Evolutionary conservation across 1,140 invertebrate genomes (phyloP).

Genomic region (Ruditapes philippinarum): DNA sequence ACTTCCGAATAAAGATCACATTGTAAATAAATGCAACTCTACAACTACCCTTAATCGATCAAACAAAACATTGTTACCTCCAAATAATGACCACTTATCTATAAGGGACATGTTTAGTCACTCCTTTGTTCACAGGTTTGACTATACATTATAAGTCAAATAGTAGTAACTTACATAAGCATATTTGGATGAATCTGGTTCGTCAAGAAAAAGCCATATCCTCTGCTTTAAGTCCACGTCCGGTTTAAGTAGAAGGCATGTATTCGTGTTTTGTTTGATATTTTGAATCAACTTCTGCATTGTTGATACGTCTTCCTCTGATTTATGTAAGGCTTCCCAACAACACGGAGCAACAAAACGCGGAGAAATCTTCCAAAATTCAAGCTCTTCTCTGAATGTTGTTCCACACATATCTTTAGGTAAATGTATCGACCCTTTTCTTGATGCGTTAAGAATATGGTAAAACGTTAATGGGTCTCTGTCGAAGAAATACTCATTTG

Average conservation of each 20-base stretch:
- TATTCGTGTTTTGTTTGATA: not conserved
- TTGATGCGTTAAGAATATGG: constrained; percentile 98
- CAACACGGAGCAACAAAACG: constrained; percentile 53
- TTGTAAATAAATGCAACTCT: too few species aligned
- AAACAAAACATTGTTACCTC: too few species aligned
- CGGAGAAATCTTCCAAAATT: constrained; percentile 52
- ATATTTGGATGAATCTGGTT: constrained; percentile 3
- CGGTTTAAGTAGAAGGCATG: not conserved
- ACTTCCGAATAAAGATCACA: too few species aligned
- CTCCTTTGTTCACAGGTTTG: too few species aligned
- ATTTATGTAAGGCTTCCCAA: constrained; percentile 41
- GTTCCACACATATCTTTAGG: constrained; percentile 97
- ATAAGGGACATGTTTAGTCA: too few species aligned
- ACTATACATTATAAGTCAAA: too few species aligned
- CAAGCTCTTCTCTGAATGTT: constrained; percentile 58
- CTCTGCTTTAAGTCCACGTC: not conserved
- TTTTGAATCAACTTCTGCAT: not conserved
- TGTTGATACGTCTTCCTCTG: constrained; percentile 5
- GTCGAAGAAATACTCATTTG: constrained; percentile 92
- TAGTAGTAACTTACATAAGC: constrained; percentile 36
- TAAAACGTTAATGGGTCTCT: constrained; percentile 97
- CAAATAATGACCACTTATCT: too few species aligned
- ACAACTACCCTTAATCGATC: too few species aligned
- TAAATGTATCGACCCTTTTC: constrained; percentile 97
- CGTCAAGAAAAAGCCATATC: constrained; percentile 40